phyloP scores from a whole-genome alignment of 2,113 vertebrate genomes.

The Rhabdornis inornatus region DNA sequence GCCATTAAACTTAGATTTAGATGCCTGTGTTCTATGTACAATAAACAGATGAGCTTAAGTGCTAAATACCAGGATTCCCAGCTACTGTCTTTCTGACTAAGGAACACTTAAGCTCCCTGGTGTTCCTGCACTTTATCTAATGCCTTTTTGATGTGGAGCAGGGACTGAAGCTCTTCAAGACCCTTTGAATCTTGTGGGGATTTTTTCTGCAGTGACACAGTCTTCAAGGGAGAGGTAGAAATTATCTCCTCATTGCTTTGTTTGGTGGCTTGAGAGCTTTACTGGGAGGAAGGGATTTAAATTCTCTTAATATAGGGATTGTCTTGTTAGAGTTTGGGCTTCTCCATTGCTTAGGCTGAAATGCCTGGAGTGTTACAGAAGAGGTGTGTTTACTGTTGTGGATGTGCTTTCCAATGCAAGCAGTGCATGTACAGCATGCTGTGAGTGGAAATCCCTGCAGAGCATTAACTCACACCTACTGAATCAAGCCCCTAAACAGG shows the following conservation, averaged over 20 bases:
- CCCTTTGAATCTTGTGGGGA: neutral
- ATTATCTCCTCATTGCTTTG: neutral
- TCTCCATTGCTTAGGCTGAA: neutral
- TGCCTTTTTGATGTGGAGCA: constrained; percentile 31
- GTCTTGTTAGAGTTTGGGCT: neutral
- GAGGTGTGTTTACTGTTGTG: neutral
- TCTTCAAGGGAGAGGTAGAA: neutral
- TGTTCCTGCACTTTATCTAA: constrained; percentile 43
- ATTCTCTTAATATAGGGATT: neutral
- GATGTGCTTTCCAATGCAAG: neutral
- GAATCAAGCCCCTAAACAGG: neutral
- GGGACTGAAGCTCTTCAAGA: neutral
- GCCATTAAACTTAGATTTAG: constrained; percentile 19
- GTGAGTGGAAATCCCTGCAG: neutral
- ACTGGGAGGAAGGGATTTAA: neutral
- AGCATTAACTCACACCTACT: neutral
- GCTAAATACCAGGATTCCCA: constrained; percentile 3
- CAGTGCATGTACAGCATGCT: neutral
- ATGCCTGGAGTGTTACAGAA: neutral
- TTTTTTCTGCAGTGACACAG: neutral
- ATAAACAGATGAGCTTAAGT: constrained; percentile 33
- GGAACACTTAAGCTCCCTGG: constrained; percentile 45
- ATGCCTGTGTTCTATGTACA: constrained; percentile 20
- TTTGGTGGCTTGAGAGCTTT: neutral
- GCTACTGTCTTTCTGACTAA: constrained; percentile 13